Percentiles rank a stretch among this genome's conserved stretches.
Conservation (phyloP, 2,888 invertebrate species). For the Stomorhina lunata region DNA sequence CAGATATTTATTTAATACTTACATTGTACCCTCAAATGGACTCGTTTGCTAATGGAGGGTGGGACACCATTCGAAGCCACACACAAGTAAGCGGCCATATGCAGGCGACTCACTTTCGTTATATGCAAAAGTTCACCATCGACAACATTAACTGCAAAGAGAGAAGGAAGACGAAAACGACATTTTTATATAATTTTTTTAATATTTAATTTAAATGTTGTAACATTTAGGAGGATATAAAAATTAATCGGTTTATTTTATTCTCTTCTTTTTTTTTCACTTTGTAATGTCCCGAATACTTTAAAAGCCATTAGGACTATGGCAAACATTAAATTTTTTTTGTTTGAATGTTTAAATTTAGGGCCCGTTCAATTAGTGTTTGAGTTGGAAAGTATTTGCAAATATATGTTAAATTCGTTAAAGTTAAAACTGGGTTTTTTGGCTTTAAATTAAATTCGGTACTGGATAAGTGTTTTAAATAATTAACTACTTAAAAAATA, state of each 20-base stretch:
- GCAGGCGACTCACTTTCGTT: constrained; percentile 92
- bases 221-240: constrained; percentile 44
- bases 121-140: constrained; percentile 93
- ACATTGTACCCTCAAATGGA: constrained; percentile 91
- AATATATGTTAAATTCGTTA: not conserved
- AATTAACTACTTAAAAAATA: too few relatives aligned
- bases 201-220: constrained; percentile 43
- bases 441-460: too few relatives aligned
- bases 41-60: constrained; percentile 92
- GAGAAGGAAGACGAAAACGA: not conserved
- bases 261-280: not conserved
- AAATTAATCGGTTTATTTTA: constrained; percentile 42
- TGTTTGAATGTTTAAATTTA: not conserved
- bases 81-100: constrained; percentile 96
- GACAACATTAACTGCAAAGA: constrained; percentile 87
- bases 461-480: too few relatives aligned
- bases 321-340: constrained; percentile 17
- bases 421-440: constrained; percentile 1
- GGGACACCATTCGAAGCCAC: constrained; percentile 96
- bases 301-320: constrained; percentile 37
- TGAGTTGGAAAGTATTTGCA: not conserved
- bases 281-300: not conserved
- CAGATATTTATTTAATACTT: constrained; percentile 80
- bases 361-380: not conserved
- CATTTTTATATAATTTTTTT: constrained; percentile 2